A percentile compares a stretch with the other conserved stretches of the same genome.
Evolutionary conservation across 2,797 vertebrate genomes (phyloP).

Genomic region (Adelosebastes latens): DNA sequence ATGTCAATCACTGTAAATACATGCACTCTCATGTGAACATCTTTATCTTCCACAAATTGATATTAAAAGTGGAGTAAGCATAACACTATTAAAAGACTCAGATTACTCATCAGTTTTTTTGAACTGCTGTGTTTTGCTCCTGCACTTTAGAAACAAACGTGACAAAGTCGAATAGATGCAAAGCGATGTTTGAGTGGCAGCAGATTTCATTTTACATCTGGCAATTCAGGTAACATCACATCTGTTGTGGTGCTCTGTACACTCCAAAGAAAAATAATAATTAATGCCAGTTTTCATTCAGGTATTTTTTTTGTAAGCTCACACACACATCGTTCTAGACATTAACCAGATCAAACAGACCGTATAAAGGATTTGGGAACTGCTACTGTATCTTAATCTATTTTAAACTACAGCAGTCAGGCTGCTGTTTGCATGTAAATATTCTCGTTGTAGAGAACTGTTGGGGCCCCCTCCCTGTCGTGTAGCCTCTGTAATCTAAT

Average conservation of each 20-base stretch:
- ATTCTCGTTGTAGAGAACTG: neutral
- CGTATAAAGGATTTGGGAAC: too few relatives aligned
- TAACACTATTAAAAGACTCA: neutral
- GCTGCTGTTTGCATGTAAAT: neutral
- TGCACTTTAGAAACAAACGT: neutral
- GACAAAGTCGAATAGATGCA: neutral
- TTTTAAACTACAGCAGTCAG: conserved; percentile 2
- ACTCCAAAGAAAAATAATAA: neutral
- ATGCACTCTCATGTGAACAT: neutral
- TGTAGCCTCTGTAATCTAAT: conserved; percentile 25
- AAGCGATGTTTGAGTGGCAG: neutral
- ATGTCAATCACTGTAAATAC: neutral
- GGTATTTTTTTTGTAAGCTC: neutral
- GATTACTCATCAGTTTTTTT: neutral
- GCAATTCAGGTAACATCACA: neutral
- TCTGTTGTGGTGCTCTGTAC: neutral
- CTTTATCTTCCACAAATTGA: neutral
- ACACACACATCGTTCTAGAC: neutral
- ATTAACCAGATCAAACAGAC: neutral
- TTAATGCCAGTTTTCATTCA: neutral
- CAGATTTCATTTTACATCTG: neutral
- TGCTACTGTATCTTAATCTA: neutral
- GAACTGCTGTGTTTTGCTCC: neutral
- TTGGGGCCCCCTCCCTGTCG: neutral
- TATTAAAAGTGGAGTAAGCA: neutral